These are phyloP conservation scores for Ganaspis brasiliensis DNA, from an alignment of 2,888 invertebrate genomes.

Conservation along the genomic window DNA sequence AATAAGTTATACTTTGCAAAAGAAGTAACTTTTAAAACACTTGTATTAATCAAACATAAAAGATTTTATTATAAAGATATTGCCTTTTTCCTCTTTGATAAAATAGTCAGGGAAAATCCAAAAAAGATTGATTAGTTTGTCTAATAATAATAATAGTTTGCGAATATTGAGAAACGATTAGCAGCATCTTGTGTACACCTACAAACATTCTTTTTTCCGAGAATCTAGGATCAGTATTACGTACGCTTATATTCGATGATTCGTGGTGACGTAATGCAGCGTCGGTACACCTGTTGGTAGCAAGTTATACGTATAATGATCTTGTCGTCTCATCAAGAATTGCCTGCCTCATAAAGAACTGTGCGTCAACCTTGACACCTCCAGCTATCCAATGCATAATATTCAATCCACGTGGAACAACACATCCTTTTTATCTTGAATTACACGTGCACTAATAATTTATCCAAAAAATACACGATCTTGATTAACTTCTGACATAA, in stretches of 20 bases:
- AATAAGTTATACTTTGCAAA: too few species aligned
- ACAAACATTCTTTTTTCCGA: constrained; percentile 33
- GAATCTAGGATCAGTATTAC: constrained; percentile 51
- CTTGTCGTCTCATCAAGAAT: constrained; percentile 38
- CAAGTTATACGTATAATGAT: constrained; percentile 54
- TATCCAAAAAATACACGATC: constrained; percentile 3
- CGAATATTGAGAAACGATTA: not conserved
- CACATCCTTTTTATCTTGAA: not conserved
- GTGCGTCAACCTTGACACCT: not conserved
- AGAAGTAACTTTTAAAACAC: too few species aligned
- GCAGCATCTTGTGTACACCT: constrained; percentile 34
- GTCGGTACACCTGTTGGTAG: constrained; percentile 66
- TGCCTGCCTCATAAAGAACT: constrained; percentile 9
- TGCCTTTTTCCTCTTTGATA: too few species aligned
- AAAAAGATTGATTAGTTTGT: too few species aligned
- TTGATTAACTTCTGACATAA: not conserved
- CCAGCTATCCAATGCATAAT: not conserved
- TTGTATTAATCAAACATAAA: too few species aligned
- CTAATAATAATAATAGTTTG: too few species aligned
- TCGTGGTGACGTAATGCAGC: constrained; percentile 60
- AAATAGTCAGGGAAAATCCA: too few species aligned
- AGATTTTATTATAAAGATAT: too few species aligned
- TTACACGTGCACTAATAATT: constrained; percentile 1
- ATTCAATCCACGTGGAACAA: constrained; percentile 13
- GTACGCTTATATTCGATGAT: constrained; percentile 64